phyloP scores from a whole-genome alignment of 1,140 invertebrate genomes.

The Monomorium pharaonis region DNA sequence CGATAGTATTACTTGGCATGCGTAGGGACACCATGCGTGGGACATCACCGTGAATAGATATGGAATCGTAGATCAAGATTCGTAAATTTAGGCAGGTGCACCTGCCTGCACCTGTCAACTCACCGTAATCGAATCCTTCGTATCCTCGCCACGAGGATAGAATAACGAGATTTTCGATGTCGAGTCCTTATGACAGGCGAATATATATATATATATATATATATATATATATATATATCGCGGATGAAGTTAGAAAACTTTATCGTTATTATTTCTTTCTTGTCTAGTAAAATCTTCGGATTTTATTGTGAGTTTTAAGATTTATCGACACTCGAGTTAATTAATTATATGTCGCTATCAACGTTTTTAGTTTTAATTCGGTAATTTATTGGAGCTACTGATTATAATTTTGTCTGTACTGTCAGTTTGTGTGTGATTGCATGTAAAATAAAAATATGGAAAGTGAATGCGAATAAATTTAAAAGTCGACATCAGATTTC shows the following conservation, averaged over 20 bases:
- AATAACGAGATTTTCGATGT: constrained; percentile 22
- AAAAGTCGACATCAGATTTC: neutral
- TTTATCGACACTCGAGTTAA: neutral
- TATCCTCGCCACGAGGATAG: neutral
- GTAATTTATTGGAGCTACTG: neutral
- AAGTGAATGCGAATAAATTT: constrained; percentile 30
- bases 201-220: no score
- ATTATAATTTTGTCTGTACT: constrained; percentile 23
- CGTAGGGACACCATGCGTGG: neutral
- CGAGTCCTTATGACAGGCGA: neutral
- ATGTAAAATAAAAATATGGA: constrained; percentile 27
- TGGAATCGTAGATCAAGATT: constrained; percentile 54
- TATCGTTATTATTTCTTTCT: neutral
- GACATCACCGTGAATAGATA: constrained; percentile 30
- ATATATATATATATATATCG: no score
- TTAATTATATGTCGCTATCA: neutral
- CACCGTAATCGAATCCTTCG: neutral
- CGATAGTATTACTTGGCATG: neutral
- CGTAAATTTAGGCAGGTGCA: constrained; percentile 77
- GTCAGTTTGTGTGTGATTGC: neutral
- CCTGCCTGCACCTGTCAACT: constrained; percentile 74
- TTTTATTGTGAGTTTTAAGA: neutral
- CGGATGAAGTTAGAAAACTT: neutral
- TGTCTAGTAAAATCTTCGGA: neutral
- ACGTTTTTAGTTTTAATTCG: neutral